Percentiles rank a stretch among this genome's conserved stretches.
Conservation (phyloP, 2,888 invertebrate species). For the Neria commutata region DNA sequence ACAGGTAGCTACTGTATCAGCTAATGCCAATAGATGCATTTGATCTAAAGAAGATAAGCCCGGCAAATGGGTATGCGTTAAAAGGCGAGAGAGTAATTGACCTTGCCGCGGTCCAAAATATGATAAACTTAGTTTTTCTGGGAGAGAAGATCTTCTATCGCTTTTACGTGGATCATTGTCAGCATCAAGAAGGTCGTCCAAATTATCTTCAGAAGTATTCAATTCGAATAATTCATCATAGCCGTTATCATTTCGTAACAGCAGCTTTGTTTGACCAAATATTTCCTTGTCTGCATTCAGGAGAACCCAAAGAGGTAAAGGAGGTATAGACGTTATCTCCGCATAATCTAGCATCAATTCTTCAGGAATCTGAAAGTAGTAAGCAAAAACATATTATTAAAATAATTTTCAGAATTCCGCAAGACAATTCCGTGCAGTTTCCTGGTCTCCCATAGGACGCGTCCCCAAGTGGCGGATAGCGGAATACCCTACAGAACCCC, state of each 20-base stretch:
- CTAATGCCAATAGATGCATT: constrained; percentile 98
- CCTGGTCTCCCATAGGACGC: too few species aligned
- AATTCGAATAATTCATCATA: constrained; percentile 91
- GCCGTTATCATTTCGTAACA: constrained; percentile 64
- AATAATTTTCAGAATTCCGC: too few species aligned
- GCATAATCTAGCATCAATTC: constrained; percentile 91
- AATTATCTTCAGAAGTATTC: constrained; percentile 79
- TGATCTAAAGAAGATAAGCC: constrained; percentile 96
- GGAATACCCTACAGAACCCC: too few species aligned
- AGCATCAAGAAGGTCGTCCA: constrained; percentile 79
- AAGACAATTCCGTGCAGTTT: too few species aligned
- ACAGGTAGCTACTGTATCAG: constrained; percentile 96
- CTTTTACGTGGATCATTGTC: constrained; percentile 70
- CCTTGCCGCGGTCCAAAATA: constrained; percentile 89
- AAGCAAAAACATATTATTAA: not conserved
- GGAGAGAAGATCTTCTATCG: constrained; percentile 71
- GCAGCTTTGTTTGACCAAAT: constrained; percentile 51
- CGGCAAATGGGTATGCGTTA: constrained; percentile 94
- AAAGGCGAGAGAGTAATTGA: constrained; percentile 81
- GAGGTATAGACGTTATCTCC: constrained; percentile 97
- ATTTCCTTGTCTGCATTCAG: constrained; percentile 92
- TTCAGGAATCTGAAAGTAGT: constrained; percentile 71
- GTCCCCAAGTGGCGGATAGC: too few species aligned
- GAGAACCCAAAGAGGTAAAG: constrained; percentile 94
- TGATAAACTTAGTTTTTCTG: constrained; percentile 76